Conservation (phyloP, 2,113 vertebrate species). For the Phrynosoma platyrhinos region DNA sequence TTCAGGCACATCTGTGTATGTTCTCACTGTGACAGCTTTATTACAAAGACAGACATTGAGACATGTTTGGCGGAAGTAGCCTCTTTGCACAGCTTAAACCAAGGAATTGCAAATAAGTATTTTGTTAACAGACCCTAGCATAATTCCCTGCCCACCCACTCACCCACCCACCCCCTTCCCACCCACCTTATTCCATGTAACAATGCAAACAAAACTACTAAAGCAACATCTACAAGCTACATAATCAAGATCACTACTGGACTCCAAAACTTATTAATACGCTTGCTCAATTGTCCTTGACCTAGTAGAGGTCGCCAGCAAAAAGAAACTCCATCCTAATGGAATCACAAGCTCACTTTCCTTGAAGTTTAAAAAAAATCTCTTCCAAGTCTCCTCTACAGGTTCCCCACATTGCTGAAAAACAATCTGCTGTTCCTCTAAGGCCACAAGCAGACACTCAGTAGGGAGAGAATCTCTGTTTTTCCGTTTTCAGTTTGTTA, state of each 20-base stretch:
- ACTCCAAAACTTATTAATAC: constrained; percentile 40
- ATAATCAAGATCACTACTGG: constrained; percentile 37
- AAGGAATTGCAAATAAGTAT: constrained; percentile 63
- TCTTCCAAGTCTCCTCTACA: constrained; percentile 53
- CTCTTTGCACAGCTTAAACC: constrained; percentile 61
- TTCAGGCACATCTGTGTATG: constrained; percentile 58
- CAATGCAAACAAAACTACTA: constrained; percentile 57
- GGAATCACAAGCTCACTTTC: constrained; percentile 71
- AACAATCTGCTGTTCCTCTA: constrained; percentile 48
- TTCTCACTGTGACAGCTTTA: constrained; percentile 77
- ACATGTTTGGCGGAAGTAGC: constrained; percentile 65
- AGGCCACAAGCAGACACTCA: constrained; percentile 75
- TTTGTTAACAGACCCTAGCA: constrained; percentile 66
- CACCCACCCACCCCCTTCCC: constrained; percentile 38
- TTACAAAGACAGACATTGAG: constrained; percentile 76
- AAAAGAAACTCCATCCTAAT: constrained; percentile 38
- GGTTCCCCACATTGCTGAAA: constrained; percentile 44
- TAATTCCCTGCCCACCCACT: constrained; percentile 39
- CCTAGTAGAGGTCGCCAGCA: constrained; percentile 39
- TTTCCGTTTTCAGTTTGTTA: constrained; percentile 93
- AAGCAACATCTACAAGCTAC: constrained; percentile 40
- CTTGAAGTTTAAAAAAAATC: constrained; percentile 31
- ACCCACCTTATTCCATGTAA: constrained; percentile 55
- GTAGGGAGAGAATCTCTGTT: constrained; percentile 93
- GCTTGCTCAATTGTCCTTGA: constrained; percentile 46